Conservation (phyloP, 2,888 invertebrate species). For the Xestia c-nigrum region DNA sequence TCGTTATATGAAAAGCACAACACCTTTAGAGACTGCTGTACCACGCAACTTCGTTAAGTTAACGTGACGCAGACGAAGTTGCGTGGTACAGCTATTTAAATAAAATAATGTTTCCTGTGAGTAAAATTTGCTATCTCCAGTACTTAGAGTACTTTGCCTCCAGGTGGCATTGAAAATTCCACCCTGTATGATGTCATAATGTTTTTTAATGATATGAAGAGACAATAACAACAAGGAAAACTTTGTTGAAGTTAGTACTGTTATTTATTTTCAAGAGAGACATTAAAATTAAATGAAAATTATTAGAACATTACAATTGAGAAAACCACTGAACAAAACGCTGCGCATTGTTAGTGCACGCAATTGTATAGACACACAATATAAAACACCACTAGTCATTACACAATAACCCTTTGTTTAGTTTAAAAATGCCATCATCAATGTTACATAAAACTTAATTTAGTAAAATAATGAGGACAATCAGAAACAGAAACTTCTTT, state of each 20-base stretch:
- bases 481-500: neutral
- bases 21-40: too few relatives aligned
- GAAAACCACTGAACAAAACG: neutral
- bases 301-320: neutral
- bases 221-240: neutral
- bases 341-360: neutral
- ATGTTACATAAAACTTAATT: neutral
- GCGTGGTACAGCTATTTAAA: too few relatives aligned
- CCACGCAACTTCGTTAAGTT: too few relatives aligned
- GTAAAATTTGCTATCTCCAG: too few relatives aligned
- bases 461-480: neutral
- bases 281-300: neutral
- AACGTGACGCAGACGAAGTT: too few relatives aligned
- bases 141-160: too few relatives aligned
- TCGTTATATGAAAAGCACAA: neutral
- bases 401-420: neutral
- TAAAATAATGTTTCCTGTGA: too few relatives aligned
- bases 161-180: too few relatives aligned
- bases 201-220: neutral
- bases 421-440: neutral
- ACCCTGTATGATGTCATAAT: too few relatives aligned
- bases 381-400: neutral
- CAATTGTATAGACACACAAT: neutral
- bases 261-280: constrained; percentile 7
- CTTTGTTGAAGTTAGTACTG: neutral